A percentile compares a stretch with the other conserved stretches of the same genome.
phyloP scores from a whole-genome alignment of 2,113 vertebrate genomes.

The Lophura nycthemera region DNA sequence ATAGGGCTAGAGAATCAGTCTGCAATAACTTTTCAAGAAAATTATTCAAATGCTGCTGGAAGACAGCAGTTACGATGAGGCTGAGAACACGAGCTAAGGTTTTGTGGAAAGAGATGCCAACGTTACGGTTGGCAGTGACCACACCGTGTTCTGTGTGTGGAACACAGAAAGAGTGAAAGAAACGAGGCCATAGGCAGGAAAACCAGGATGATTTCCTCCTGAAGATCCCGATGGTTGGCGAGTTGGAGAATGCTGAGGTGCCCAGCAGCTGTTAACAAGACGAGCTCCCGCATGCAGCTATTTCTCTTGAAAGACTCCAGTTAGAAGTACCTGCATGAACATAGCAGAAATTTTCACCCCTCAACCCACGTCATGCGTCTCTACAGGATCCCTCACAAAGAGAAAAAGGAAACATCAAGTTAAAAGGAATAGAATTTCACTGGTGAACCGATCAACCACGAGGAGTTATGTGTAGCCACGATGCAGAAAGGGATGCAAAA shows the following conservation, averaged over 20 bases:
- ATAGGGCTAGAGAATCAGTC: neutral
- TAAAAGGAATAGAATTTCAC: neutral
- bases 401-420: neutral
- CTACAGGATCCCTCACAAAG: neutral
- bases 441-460: neutral
- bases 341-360: neutral
- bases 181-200: neutral
- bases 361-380: slow-evolving; percentile 5
- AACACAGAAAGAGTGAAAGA: neutral
- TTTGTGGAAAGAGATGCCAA: neutral
- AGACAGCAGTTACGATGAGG: neutral
- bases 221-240: neutral
- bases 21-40: slow-evolving; percentile 31
- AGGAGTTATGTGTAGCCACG: slow-evolving; percentile 43
- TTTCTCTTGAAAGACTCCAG: neutral
- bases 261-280: slow-evolving; percentile 22
- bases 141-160: neutral
- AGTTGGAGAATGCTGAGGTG: neutral
- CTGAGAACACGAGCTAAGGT: neutral
- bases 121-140: neutral
- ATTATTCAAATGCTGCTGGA: slow-evolving; percentile 36
- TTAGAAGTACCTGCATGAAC: slow-evolving; percentile 47
- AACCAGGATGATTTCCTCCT: neutral
- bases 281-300: neutral
- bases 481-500: slow-evolving; percentile 70